A percentile compares a stretch with the other conserved stretches of the same genome.
These are phyloP conservation scores for Zonotrichia leucophrys DNA, from an alignment of 2,113 vertebrate genomes.

Conservation along the genomic window DNA sequence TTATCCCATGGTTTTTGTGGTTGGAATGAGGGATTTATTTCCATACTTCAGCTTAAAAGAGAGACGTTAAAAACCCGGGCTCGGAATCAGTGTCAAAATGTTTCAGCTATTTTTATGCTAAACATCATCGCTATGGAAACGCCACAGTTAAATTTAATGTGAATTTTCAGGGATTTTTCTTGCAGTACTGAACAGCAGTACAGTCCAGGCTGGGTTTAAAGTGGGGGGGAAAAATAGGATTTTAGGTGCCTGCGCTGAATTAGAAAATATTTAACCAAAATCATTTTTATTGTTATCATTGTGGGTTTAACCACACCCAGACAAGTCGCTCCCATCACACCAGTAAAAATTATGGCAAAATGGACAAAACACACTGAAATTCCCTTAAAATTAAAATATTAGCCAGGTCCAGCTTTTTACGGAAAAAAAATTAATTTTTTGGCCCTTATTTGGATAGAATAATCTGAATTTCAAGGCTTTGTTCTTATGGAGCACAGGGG, in stretches of 20 bases:
- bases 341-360: background rate
- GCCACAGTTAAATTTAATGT: background rate
- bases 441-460: background rate
- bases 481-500: rapidly evolving
- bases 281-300: background rate
- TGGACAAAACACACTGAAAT: background rate
- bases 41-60: background rate
- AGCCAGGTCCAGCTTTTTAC: background rate
- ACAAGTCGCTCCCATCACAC: background rate
- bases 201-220: background rate
- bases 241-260: background rate
- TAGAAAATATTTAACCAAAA: background rate
- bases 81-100: slow-evolving; percentile 19
- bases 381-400: background rate
- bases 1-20: background rate
- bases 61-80: background rate
- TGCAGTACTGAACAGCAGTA: background rate
- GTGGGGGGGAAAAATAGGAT: background rate
- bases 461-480: background rate
- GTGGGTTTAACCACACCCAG: background rate
- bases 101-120: slow-evolving; percentile 49
- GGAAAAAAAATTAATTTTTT: background rate
- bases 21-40: background rate
- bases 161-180: background rate
- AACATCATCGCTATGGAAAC: slow-evolving; percentile 55